A percentile compares a stretch with the other conserved stretches of the same genome.
These are phyloP conservation scores for Neolamprologus caudopunctatus DNA, from an alignment of 2,113 vertebrate species.

Conservation along the genomic window DNA sequence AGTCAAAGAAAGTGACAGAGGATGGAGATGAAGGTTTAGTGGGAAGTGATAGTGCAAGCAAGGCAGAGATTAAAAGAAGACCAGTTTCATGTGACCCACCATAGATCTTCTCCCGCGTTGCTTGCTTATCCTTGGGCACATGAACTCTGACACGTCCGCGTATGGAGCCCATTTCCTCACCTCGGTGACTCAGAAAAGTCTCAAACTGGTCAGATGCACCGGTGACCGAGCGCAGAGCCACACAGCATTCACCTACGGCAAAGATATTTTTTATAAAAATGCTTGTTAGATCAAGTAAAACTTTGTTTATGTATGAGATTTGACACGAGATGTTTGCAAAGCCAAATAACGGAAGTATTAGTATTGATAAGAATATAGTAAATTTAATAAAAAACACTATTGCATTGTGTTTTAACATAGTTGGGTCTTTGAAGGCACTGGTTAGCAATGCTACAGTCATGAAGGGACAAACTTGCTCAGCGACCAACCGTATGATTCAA, in stretches of 20 bases:
- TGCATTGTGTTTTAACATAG: not conserved
- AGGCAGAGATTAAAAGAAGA: not conserved
- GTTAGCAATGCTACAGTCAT: not conserved
- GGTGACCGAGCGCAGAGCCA: slow-evolving; percentile 58
- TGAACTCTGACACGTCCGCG: slow-evolving; percentile 73
- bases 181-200: slow-evolving; percentile 79
- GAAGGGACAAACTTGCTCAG: not conserved
- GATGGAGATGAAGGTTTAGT: slow-evolving; percentile 22
- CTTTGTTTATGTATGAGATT: not conserved
- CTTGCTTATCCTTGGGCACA: slow-evolving; percentile 64
- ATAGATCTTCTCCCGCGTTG: slow-evolving; percentile 71
- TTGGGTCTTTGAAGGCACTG: not conserved
- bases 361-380: not conserved
- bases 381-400: not conserved
- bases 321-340: not conserved
- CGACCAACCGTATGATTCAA: slow-evolving; percentile 81
- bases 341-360: not conserved
- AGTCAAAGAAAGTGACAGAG: slow-evolving; percentile 16
- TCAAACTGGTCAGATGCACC: slow-evolving; percentile 74
- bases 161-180: slow-evolving; percentile 84
- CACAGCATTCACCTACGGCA: slow-evolving; percentile 76
- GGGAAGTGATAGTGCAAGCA: slow-evolving; percentile 52
- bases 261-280: not conserved
- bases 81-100: slow-evolving; percentile 53
- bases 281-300: not conserved